A percentile compares a stretch with the other conserved stretches of the same genome.
These are phyloP conservation scores for Strix aluco DNA, from an alignment of 2,113 vertebrate genomes.

Conservation along the genomic window DNA sequence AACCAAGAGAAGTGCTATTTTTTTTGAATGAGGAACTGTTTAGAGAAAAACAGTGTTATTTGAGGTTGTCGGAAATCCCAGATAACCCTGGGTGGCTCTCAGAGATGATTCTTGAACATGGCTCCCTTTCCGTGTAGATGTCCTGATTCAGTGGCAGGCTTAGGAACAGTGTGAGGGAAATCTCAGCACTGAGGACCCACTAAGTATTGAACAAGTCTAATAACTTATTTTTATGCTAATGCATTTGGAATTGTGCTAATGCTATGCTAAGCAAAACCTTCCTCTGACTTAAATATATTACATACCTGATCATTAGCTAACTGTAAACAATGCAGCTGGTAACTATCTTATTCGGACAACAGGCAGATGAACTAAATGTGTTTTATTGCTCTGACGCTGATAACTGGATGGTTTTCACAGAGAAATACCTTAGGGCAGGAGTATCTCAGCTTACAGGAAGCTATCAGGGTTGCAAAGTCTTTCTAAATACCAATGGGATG, in stretches of 20 bases:
- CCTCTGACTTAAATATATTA: neutral
- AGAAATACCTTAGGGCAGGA: neutral
- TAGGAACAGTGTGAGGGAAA: neutral
- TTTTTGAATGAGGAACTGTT: neutral
- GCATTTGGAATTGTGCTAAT: neutral
- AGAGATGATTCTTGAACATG: neutral
- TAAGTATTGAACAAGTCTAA: neutral
- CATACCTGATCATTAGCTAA: neutral
- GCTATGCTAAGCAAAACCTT: neutral
- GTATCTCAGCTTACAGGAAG: neutral
- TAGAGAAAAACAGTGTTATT: neutral
- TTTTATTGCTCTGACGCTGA: neutral
- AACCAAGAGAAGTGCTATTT: neutral
- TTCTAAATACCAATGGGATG: neutral
- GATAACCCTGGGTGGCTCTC: neutral
- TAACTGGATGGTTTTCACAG: neutral
- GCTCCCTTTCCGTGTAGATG: neutral
- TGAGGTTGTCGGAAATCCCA: neutral
- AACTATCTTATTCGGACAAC: neutral
- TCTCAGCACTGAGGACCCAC: neutral
- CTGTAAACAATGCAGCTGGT: neutral
- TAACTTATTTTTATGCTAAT: neutral
- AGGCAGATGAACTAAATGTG: neutral
- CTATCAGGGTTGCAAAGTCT: neutral
- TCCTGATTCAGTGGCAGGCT: neutral